Conservation (phyloP, 2,113 vertebrate species). For the Oryctolagus cuniculus region DNA sequence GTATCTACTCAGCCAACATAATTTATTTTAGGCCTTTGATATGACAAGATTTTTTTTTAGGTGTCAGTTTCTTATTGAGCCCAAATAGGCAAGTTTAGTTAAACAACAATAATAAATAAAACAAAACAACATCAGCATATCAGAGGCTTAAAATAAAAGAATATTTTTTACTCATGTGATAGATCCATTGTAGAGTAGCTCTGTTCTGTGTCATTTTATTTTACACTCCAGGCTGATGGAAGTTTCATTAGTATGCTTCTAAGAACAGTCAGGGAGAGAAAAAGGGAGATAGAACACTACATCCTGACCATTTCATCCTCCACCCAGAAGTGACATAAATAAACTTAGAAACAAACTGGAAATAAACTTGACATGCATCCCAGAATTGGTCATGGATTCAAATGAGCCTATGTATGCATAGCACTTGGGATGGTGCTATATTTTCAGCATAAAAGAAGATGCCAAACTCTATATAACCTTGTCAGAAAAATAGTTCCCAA, state of each 20-base stretch:
- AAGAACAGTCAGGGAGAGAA: not conserved
- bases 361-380: too few species aligned
- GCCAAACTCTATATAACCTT: too few species aligned
- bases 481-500: too few species aligned
- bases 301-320: not conserved
- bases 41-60: not conserved
- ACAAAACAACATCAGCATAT: not conserved
- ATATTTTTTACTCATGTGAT: not conserved
- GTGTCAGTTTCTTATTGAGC: not conserved
- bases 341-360: too few species aligned
- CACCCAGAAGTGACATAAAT: not conserved
- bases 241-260: not conserved
- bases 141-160: not conserved
- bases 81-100: not conserved
- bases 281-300: not conserved
- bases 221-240: too few species aligned
- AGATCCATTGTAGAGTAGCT: not conserved
- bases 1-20: not conserved
- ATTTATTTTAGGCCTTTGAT: not conserved
- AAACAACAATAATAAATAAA: not conserved
- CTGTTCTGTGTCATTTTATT: not conserved
- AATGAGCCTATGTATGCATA: too few species aligned
- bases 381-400: too few species aligned
- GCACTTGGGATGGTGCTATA: too few species aligned
- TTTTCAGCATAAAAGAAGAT: too few species aligned